A percentile compares a stretch with the other conserved stretches of the same genome.
Evolutionary conservation across 2,797 vertebrate genomes (phyloP).

Genomic region (Limnodromus scolopaceus): DNA sequence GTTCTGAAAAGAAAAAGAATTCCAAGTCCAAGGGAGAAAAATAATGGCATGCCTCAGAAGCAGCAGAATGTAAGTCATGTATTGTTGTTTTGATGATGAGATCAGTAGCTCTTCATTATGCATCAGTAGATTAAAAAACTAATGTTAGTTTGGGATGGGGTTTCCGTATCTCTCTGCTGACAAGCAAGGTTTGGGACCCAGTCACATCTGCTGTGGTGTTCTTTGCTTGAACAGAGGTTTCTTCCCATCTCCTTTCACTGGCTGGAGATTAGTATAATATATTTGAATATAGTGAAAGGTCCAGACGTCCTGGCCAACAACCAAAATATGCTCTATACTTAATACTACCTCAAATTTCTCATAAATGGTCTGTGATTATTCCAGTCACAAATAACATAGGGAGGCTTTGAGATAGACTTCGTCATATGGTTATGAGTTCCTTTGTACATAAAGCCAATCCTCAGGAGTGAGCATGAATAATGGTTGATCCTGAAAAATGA

Average conservation of each 20-base stretch:
- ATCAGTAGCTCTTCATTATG: background rate
- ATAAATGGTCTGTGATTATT: slow-evolving; percentile 15
- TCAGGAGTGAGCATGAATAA: slow-evolving; percentile 28
- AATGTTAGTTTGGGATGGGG: background rate
- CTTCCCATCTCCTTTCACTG: background rate
- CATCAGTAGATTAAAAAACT: background rate
- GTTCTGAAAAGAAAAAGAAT: background rate
- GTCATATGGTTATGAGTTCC: background rate
- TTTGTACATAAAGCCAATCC: slow-evolving; percentile 43
- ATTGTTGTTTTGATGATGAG: background rate
- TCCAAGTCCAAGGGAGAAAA: background rate
- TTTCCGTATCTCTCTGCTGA: background rate
- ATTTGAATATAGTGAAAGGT: slow-evolving; percentile 5
- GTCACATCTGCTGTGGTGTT: background rate
- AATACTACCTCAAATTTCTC: slow-evolving; percentile 16
- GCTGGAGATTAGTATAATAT: slow-evolving; percentile 12
- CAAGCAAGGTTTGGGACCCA: background rate
- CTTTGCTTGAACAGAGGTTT: background rate
- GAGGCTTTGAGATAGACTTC: slow-evolving; percentile 23
- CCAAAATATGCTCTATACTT: background rate
- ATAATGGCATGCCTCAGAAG: background rate
- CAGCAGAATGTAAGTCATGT: background rate
- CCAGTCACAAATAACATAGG: slow-evolving; percentile 20
- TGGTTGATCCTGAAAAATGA: slow-evolving; percentile 36
- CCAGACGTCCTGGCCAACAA: slow-evolving; percentile 1